Conservation (phyloP, 2,888 invertebrate genomes). For the Parnassius smintheus region DNA sequence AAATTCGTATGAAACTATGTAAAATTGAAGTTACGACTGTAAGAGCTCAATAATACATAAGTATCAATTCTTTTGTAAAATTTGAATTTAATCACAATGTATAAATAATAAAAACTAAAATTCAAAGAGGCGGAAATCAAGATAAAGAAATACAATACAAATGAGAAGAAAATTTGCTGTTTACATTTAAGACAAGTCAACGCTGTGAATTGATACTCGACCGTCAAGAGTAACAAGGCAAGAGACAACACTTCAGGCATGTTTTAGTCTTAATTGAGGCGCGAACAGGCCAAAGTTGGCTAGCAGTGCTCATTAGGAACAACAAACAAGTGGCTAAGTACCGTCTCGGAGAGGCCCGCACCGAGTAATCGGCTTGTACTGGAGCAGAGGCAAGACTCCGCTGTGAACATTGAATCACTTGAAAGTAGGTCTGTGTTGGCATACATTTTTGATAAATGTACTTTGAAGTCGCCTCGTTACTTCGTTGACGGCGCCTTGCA, state of each 20-base stretch:
- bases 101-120: no score
- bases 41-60: no score
- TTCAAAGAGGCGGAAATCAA: no score
- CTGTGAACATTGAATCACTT: conserved; percentile 38
- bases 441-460: conserved; percentile 18
- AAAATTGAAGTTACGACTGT: no score
- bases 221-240: conserved; percentile 43
- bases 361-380: conserved; percentile 73
- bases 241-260: conserved; percentile 64
- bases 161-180: conserved; percentile 9
- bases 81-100: no score
- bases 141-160: no score
- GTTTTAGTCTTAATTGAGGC: conserved; percentile 77
- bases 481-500: not conserved
- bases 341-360: conserved; percentile 52
- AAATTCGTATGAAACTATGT: no score
- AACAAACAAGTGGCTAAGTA: conserved; percentile 77
- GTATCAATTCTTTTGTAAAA: no score
- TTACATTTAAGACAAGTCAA: conserved; percentile 16
- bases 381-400: conserved; percentile 42
- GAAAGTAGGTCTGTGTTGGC: conserved; percentile 41
- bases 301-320: conserved; percentile 77
- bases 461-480: not conserved
- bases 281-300: conserved; percentile 71
- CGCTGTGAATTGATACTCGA: conserved; percentile 24